Percentiles rank a stretch among this genome's conserved stretches.
These are phyloP conservation scores for Neodiprion lecontei DNA, from an alignment of 1,140 invertebrate species.

Conservation along the genomic window DNA sequence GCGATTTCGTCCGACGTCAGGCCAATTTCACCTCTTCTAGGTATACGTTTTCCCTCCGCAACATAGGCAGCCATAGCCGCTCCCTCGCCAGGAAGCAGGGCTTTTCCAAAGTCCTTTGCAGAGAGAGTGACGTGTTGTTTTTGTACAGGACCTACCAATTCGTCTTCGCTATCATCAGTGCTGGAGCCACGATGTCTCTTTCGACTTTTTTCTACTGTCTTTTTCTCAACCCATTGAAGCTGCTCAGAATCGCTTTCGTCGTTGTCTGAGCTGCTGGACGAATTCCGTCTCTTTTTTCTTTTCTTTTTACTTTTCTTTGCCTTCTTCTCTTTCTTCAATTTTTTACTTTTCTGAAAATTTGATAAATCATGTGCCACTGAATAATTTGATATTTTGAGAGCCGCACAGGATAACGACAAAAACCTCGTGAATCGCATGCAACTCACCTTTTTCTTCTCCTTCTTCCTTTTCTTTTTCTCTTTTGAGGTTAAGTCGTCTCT, in stretches of 20 bases:
- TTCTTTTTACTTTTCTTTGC: conserved; percentile 52
- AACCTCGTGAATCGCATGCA: conserved; percentile 44
- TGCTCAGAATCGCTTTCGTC: conserved; percentile 38
- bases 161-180: conserved; percentile 66
- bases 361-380: conserved; percentile 46
- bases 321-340: conserved; percentile 60
- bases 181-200: conserved; percentile 41
- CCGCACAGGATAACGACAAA: conserved; percentile 16
- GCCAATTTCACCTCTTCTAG: conserved; percentile 97
- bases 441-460: conserved; percentile 66
- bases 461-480: conserved; percentile 67
- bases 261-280: conserved; percentile 43
- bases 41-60: conserved; percentile 98
- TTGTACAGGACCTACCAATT: conserved; percentile 72
- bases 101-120: conserved; percentile 86
- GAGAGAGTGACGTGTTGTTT: conserved; percentile 76
- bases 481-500: conserved; percentile 64
- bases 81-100: conserved; percentile 92
- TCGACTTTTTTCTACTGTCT: conserved; percentile 37
- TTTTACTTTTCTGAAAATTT: conserved; percentile 58
- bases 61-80: conserved; percentile 98
- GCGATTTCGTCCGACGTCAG: conserved; percentile 96
- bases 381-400: conserved; percentile 53
- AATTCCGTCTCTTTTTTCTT: conserved; percentile 55
- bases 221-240: conserved; percentile 75